Evolutionary conservation across 2,888 invertebrate genomes (phyloP), one percentile per base, ranked within the genome.

Genomic region (Marronus borbonicus): DNA sequence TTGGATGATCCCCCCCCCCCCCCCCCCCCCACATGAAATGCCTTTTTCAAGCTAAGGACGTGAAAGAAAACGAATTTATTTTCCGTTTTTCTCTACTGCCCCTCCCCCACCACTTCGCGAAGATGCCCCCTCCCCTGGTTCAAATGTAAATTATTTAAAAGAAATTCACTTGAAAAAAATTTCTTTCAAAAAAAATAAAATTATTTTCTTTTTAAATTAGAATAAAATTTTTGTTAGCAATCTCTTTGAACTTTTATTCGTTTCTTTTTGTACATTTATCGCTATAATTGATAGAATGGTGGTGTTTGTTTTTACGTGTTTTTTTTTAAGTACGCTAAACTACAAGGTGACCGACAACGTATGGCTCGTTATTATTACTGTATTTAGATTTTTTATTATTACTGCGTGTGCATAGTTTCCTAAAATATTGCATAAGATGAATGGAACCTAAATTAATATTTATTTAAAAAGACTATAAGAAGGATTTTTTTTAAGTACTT

Each of bases 211-310:
- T 55, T 49, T 36, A 24, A 76, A 76, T 36, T 31, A 76, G 24
- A 49, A 76, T 49, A 60, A 72, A 70, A 62, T 62, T 62, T 62
- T 31, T 7, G 62, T 62, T 62, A 31, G 62, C n/a, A 62, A 60
- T 31, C 31, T 62, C 62, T 31, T 12, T 31, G 31, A 31, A 14
- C 28, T 62, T 31, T 62, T 62, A 14, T 62, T 60, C 1, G 10
- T 3, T 8, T 60, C 0, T 36, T 17, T n/a, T 62, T 62, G 31
- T 36, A 62, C 7, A n/a, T 55, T 55, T 28, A 60, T 75, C 44
- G 44, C 44, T 12, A 39, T 7, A 44, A 8, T 0, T 44, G 44
- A 12, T 44, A 12, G 2, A 12, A 44, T 44, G 44, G 44, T 44
- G 44, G 44, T 44, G 12, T 12, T 44, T 36, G 4, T 31, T 36